Percentiles rank a stretch among this genome's conserved stretches.
These are phyloP conservation scores for Rhincodon typus DNA, from an alignment of 2,797 vertebrate genomes.

Conservation along the genomic window DNA sequence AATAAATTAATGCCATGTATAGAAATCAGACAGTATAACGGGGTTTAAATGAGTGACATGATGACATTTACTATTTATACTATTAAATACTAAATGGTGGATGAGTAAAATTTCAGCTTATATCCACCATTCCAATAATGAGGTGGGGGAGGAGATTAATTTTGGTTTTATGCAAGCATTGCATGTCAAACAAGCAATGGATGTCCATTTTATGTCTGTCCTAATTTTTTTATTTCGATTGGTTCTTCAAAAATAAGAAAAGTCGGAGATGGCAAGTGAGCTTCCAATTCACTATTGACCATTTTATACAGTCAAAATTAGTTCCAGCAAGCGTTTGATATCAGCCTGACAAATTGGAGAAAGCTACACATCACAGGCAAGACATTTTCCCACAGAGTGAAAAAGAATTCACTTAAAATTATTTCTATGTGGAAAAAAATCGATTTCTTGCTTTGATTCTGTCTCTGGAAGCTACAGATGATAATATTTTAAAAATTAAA, in stretches of 20 bases:
- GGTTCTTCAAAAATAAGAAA: background rate
- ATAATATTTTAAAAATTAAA: background rate
- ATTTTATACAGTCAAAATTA: background rate
- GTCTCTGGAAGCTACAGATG: background rate
- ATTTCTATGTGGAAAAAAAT: background rate
- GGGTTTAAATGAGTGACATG: background rate
- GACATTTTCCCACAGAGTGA: background rate
- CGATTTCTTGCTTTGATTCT: background rate
- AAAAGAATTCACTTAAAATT: background rate
- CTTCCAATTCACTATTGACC: background rate
- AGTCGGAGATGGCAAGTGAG: background rate
- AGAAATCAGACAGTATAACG: background rate
- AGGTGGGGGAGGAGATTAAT: background rate
- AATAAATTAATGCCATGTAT: background rate
- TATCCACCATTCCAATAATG: background rate
- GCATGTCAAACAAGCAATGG: background rate
- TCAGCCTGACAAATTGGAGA: background rate
- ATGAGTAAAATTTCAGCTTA: background rate
- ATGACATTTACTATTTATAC: background rate
- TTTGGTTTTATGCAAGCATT: background rate
- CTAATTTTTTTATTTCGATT: background rate
- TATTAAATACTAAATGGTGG: background rate
- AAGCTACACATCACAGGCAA: background rate
- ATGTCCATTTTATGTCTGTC: background rate
- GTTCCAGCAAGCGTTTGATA: background rate